Evolutionary conservation across 2,113 vertebrate genomes (phyloP).

Genomic region (Planiliza haematocheilus): DNA sequence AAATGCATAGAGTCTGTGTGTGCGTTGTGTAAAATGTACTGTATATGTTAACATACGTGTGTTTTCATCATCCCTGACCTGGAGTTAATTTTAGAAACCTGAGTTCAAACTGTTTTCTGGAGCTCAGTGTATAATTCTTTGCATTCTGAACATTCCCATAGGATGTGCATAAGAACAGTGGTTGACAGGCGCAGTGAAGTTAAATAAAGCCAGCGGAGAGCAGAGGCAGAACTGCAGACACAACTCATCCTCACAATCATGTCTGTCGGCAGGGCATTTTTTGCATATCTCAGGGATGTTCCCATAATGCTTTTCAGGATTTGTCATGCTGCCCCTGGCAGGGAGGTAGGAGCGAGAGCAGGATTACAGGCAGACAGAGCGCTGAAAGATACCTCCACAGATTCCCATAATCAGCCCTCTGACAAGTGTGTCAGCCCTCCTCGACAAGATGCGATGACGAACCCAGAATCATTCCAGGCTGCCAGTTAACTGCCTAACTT

Average conservation of each 20-base stretch:
- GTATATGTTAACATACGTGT: neutral
- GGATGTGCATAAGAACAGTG: conserved; percentile 5
- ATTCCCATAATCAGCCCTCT: conserved; percentile 45
- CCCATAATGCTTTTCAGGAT: conserved; percentile 39
- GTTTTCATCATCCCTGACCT: conserved; percentile 1
- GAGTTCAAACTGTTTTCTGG: conserved; percentile 2
- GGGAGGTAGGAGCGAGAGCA: conserved; percentile 13
- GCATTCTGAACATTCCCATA: conserved; percentile 64
- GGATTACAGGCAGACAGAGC: conserved; percentile 59
- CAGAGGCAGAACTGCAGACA: conserved; percentile 1
- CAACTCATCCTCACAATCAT: conserved; percentile 22
- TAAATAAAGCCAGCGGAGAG: conserved; percentile 6
- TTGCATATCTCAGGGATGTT: conserved; percentile 53
- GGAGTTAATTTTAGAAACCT: conserved; percentile 13
- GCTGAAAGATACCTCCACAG: conserved; percentile 57
- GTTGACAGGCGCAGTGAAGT: neutral
- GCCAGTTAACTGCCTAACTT: neutral
- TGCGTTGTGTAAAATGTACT: conserved; percentile 11
- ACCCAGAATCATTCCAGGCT: neutral
- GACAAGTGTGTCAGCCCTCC: conserved; percentile 42
- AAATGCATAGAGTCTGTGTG: neutral
- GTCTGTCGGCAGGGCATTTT: conserved; percentile 64
- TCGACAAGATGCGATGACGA: conserved; percentile 32
- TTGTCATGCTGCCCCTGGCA: conserved; percentile 30
- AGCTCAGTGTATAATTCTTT: conserved; percentile 40